These are phyloP conservation scores for Callospermophilus lateralis DNA, from an alignment of 2,113 vertebrate species.

Conservation along the genomic window DNA sequence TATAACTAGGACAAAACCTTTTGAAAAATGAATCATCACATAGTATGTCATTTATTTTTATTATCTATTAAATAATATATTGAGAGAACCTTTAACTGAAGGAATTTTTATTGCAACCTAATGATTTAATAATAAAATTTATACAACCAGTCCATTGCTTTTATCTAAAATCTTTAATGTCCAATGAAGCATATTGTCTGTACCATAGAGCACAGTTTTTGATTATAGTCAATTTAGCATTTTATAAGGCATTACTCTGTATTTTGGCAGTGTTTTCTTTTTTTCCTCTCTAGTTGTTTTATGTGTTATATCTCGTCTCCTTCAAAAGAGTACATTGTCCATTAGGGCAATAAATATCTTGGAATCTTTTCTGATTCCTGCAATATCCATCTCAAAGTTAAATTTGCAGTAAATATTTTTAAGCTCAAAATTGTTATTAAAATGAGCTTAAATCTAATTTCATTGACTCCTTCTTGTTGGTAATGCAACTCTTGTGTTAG, in stretches of 20 bases:
- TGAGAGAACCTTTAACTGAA: background rate
- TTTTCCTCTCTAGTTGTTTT: background rate
- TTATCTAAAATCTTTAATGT: constrained; percentile 57
- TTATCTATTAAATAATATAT: constrained; percentile 36
- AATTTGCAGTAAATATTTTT: background rate
- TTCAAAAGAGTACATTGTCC: background rate
- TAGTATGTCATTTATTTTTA: background rate
- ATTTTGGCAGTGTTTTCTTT: background rate
- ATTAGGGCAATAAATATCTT: background rate
- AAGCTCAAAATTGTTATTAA: background rate
- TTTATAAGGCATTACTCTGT: background rate
- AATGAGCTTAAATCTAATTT: background rate
- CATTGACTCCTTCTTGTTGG: background rate
- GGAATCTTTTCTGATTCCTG: background rate
- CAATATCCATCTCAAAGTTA: background rate
- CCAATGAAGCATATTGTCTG: background rate
- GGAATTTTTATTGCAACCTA: constrained; percentile 13
- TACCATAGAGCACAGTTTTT: background rate
- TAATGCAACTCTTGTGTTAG: background rate
- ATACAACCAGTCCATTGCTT: background rate
- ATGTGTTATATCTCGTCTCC: background rate
- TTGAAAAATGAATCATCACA: constrained; percentile 13
- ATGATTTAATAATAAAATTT: constrained; percentile 61
- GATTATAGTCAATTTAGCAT: background rate
- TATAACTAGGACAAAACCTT: background rate